Evolutionary conservation across 2,797 vertebrate genomes (phyloP), one percentile per base, ranked within the genome.

Genomic region (Oreochromis grahami): DNA sequence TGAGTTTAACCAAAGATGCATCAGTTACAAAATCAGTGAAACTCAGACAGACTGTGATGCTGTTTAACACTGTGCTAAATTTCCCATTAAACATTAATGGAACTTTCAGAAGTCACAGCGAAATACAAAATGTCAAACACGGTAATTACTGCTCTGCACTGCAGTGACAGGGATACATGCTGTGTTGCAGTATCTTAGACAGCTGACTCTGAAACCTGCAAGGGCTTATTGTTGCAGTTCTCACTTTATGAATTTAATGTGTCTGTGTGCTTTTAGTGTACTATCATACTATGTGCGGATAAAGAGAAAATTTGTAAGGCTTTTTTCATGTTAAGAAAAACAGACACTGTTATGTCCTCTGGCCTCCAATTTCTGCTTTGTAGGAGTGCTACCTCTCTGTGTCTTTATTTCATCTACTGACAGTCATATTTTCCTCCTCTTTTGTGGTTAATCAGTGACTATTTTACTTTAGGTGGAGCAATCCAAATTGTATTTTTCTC

Each of bases 121-220:
- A 89, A 92, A 81, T 82, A 51, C 79, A 87, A 85, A 87, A 92
- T 91, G 92, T 93, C 89, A 88, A 89, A 94, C 86, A 70, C 81
- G 84, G 83, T 91, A 90, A 92, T 91, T 91, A 93, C 84, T 77
- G 78, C 89, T 86, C 83, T 36, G 84, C 78, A 55, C 26, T 36
- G 86, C 19, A 51, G 88, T 81, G 88, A 92, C 86, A 86, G 85
- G 85, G 83, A 84, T 86, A 81, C 90, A 51, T 50, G 92, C 89
- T 90, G 92, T 10, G 91, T 55, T 17, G 85, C 89, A 92, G 87
- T 89, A 88, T 93, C 89, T 80, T 77, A 86, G 83, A 87, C 91
- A 82, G 91, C 91, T 87, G 91, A 91, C 56, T 87, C 78, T 38
- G 80, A 86, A 87, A 88, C 76, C 85, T 82, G 87, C 76, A 88